phyloP scores from a whole-genome alignment of 2,113 vertebrate species.

The Xerus inauris region DNA sequence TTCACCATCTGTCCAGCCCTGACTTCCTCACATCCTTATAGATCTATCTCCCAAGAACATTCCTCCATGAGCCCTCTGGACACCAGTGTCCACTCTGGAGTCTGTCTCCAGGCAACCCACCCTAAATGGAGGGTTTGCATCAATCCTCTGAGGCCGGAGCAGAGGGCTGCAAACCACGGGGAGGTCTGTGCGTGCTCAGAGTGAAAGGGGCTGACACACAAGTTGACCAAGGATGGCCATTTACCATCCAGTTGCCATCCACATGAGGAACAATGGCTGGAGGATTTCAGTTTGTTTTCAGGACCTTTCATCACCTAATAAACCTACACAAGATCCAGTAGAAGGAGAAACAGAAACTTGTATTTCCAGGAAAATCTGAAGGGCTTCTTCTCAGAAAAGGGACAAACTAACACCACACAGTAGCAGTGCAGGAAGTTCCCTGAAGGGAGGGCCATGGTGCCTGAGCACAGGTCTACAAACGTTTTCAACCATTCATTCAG shows the following conservation, averaged over 20 bases:
- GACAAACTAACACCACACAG: background rate
- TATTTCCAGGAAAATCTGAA: background rate
- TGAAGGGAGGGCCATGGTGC: background rate
- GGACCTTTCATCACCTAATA: background rate
- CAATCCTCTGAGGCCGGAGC: background rate
- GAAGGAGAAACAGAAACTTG: conserved; percentile 1
- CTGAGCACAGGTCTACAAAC: background rate
- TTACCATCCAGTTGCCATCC: background rate
- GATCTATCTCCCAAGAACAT: background rate
- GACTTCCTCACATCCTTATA: background rate
- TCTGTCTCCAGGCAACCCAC: background rate
- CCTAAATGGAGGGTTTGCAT: background rate
- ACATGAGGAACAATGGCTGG: background rate
- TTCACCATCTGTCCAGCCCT: background rate
- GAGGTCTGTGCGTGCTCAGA: accelerated
- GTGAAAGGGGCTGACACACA: background rate
- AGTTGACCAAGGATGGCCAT: background rate
- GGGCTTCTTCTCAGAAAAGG: background rate
- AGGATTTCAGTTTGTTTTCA: background rate
- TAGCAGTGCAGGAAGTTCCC: background rate
- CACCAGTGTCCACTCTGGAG: background rate
- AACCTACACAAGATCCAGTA: background rate
- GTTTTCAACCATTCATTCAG: background rate
- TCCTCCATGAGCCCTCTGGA: background rate
- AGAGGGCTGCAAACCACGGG: background rate